phyloP scores from a whole-genome alignment of 2,797 vertebrate species.

The Botia kubotai region DNA sequence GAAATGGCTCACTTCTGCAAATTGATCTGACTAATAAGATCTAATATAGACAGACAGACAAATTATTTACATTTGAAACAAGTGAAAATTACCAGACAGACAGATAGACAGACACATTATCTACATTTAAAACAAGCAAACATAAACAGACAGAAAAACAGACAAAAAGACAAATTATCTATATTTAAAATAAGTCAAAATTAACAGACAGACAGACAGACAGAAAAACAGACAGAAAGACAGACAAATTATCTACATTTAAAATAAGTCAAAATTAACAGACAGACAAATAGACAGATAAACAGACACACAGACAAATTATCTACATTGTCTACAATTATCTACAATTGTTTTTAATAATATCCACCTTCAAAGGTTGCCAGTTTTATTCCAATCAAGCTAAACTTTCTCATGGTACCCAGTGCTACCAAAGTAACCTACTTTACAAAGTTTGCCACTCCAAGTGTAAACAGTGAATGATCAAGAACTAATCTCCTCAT shows the following conservation, averaged over 20 bases:
- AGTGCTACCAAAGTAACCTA: background rate
- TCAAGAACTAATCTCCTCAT: slow-evolving; percentile 13
- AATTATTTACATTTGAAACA: too few relatives aligned
- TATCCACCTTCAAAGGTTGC: background rate
- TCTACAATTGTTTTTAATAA: too few relatives aligned
- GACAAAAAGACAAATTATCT: too few relatives aligned
- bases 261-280: too few relatives aligned
- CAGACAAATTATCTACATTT: background rate
- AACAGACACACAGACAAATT: too few relatives aligned
- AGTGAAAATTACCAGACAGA: background rate
- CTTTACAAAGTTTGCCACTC: slow-evolving; percentile 31
- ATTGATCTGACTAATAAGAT: background rate
- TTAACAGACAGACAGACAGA: background rate
- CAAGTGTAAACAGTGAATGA: background rate
- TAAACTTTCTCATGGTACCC: too few relatives aligned
- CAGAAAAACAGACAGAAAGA: background rate
- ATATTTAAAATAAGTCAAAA: too few relatives aligned
- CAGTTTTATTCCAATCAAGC: background rate
- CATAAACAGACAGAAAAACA: too few relatives aligned
- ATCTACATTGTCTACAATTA: too few relatives aligned
- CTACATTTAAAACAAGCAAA: too few relatives aligned
- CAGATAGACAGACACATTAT: too few relatives aligned
- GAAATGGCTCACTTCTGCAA: background rate
- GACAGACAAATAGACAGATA: too few relatives aligned
- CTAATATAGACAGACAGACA: background rate